Conservation (phyloP, 1,140 invertebrate genomes). For the Drosophila parvula region DNA sequence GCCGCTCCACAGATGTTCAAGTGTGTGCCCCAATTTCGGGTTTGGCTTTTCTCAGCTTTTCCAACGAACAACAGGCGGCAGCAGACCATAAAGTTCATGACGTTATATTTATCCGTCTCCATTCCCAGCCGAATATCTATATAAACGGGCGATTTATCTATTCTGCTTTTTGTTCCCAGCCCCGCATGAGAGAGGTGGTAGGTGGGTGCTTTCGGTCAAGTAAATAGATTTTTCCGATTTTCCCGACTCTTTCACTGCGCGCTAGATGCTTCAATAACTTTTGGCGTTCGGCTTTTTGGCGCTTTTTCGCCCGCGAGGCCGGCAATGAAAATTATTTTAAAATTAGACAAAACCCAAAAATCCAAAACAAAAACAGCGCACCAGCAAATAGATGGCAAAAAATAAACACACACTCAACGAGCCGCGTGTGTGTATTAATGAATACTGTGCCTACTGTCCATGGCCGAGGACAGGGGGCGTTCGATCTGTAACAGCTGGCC, state of each 20-base stretch:
- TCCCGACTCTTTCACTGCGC: conserved; percentile 46
- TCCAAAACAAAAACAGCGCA: conserved; percentile 57
- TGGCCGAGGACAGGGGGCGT: conserved; percentile 53
- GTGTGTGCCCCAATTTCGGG: conserved; percentile 28
- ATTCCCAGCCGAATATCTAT: conserved; percentile 11
- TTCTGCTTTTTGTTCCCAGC: conserved; percentile 4
- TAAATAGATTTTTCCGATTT: conserved; percentile 67
- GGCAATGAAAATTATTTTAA: conserved; percentile 78
- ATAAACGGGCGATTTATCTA: conserved; percentile 14
- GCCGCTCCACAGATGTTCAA: conserved; percentile 6
- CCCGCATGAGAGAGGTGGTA: neutral
- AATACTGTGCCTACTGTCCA: conserved; percentile 15
- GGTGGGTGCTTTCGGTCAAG: conserved; percentile 32
- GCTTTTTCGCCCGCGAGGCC: conserved; percentile 60
- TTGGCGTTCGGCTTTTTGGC: conserved; percentile 51
- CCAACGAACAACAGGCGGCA: conserved; percentile 60
- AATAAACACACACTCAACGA: conserved; percentile 39
- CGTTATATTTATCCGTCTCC: conserved; percentile 40
- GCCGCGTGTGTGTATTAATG: neutral
- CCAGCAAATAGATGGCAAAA: conserved; percentile 57
- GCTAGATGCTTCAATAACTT: conserved; percentile 44
- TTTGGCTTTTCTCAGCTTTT: conserved; percentile 41
- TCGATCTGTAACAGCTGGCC: conserved; percentile 55
- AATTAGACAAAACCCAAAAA: conserved; percentile 67
- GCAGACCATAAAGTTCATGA: conserved; percentile 67